Base-by-base conservation (phyloP, 2,888 invertebrate genomes). In the Diarsia rubi region DNA sequence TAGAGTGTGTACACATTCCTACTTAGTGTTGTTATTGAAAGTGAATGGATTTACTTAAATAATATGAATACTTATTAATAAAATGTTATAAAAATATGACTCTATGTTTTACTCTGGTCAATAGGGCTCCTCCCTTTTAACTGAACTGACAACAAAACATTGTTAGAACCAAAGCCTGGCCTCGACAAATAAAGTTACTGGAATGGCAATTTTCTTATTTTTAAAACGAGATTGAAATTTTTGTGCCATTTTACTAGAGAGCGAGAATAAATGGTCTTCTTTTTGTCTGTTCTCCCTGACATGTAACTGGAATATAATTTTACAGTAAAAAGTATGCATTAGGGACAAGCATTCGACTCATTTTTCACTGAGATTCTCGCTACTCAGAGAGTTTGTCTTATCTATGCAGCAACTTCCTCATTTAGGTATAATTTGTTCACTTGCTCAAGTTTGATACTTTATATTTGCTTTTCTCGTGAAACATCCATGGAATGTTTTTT, bases 351-450 rank as follows among this genome's bases (percentile, higher is more conserved):
- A 44, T 59, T 37, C 5, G 24, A 37, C 31, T 77, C 59, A 67
- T 75, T 75, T 67, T 31, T 77, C 44, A 77, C 49, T 27, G 49
- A 45, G 44, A 77, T 60, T 49, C 14, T 77, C 44, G 37, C 77
- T 45, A 21, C 66, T 49, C 24, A n/a, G 24, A 52, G 9, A 66
- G 31, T 44, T 77, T 60, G 19, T 52, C 1, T 57, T 76, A 24
- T 52, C 21, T 67, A 4, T 27, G 37, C 31, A 42, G 37, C 44
- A 60, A 3, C 24, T 44, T 52, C 68, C 42, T 44, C 12, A 37
- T 44, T 16, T 66, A 8, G 8, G 37, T 37, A 37, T 21, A 21
- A 60, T 59, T 37, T 31, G 12, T 54, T 27, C 19, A 24, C 6
- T n/a, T 31, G 44, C 5, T 3, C 5, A 21, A 16, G 4, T 24